These are phyloP conservation scores for Drosophila suzukii DNA, from an alignment of 1,140 invertebrate species.

Conservation along the genomic window DNA sequence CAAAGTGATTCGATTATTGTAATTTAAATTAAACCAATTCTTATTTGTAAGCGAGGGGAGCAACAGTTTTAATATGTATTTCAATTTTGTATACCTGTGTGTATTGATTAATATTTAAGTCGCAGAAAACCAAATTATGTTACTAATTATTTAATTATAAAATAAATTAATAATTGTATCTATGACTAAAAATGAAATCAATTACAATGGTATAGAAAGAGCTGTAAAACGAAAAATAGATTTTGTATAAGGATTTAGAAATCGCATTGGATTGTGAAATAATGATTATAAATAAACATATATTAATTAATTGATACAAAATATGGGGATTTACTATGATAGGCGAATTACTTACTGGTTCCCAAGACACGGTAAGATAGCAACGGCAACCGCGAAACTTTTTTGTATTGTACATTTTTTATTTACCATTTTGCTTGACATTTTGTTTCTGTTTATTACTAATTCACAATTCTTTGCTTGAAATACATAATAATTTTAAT, in stretches of 20 bases:
- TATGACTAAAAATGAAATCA: constrained; percentile 72
- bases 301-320: constrained; percentile 19
- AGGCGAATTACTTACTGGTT: not conserved
- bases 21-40: constrained; percentile 29
- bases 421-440: constrained; percentile 76
- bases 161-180: constrained; percentile 60
- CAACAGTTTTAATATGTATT: constrained; percentile 18
- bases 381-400: not conserved
- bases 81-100: constrained; percentile 44
- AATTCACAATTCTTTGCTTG: constrained; percentile 81
- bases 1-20: constrained; percentile 61
- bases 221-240: constrained; percentile 57
- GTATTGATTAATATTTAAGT: constrained; percentile 74
- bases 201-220: constrained; percentile 62
- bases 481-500: constrained; percentile 79
- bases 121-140: constrained; percentile 80
- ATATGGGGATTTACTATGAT: not conserved
- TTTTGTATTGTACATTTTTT: constrained; percentile 59
- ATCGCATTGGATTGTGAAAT: constrained; percentile 54
- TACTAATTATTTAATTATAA: constrained; percentile 78
- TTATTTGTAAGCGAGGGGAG: constrained; percentile 20
- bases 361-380: not conserved
- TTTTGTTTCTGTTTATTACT: constrained; percentile 73
- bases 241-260: constrained; percentile 74
- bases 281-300: constrained; percentile 56